Evolutionary conservation across 2,888 invertebrate species (phyloP).

Genomic region (Crepidodera aurea): DNA sequence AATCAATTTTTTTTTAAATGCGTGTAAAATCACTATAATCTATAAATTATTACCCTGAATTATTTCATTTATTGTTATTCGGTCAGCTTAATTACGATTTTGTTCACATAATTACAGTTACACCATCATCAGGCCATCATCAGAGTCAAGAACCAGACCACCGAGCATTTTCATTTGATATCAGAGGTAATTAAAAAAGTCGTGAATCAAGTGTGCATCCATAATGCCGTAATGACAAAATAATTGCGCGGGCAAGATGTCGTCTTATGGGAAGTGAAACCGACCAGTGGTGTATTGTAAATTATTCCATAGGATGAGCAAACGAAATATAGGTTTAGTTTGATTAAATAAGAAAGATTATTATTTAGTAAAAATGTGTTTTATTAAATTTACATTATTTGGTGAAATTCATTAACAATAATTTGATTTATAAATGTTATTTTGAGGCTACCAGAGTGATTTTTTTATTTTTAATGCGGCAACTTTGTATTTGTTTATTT

Average conservation of each 20-base stretch:
- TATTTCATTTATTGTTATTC: not conserved
- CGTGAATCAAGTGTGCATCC: constrained; percentile 37
- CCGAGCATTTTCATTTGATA: not conserved
- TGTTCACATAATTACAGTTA: constrained; percentile 8
- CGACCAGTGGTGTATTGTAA: not conserved
- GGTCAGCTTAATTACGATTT: constrained; percentile 2
- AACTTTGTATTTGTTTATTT: too few species aligned
- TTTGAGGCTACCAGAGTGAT: too few species aligned
- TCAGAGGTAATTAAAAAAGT: constrained; percentile 30
- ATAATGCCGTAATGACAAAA: constrained; percentile 39
- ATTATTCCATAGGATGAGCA: too few species aligned
- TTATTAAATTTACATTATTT: too few species aligned
- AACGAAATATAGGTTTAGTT: too few species aligned
- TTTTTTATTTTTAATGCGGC: too few species aligned
- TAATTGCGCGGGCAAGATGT: constrained; percentile 35
- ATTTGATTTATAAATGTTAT: too few species aligned
- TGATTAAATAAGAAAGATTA: too few species aligned
- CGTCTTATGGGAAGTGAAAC: constrained; percentile 2
- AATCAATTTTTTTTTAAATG: too few species aligned
- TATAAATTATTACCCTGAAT: not conserved
- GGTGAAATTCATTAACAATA: too few species aligned
- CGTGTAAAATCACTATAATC: not conserved
- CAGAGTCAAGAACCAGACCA: constrained; percentile 1
- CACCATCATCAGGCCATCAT: constrained; percentile 6
- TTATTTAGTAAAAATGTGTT: too few species aligned